Evolutionary conservation across 2,888 invertebrate species (phyloP), one percentile per base, ranked within the genome.

Genomic region (Andrena flavipes): DNA sequence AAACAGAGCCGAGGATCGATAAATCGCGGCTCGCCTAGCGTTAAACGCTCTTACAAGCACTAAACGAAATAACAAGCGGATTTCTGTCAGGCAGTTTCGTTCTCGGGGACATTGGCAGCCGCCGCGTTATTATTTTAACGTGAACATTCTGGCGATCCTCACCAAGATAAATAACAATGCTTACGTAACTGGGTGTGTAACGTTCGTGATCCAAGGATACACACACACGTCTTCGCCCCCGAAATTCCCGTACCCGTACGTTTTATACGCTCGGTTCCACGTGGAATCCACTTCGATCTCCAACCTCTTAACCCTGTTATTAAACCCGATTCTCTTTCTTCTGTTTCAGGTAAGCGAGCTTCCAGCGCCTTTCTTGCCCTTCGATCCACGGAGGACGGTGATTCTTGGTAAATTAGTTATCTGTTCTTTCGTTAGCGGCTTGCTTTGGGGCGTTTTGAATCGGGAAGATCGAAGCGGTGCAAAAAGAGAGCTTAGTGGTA

Each of bases 141-240:
- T 85, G 87, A 87, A 90, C 82, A 76, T 87, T 87, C 85, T 89
- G 89, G 85, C 90, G 87, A 91, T 91, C 84, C 80, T 87, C 88
- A 77, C 88, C 88, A 89, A 91, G 91, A 90, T 89, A 91, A 92
- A 92, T 91, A 91, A 92, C 90, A 91, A 91, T 91, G 89, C 87
- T 91, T 91, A 90, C 87, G 88, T 86, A 92, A 88, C 64, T 26
- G 42, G 71, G 54, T 75, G 62, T 74, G 86, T 88, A 88, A 89
- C 67, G 83, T 78, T 80, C 80, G 56, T 3, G 70, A 69, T 54
- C 56, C 81, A 86, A 83, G 88, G 78, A 88, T 80, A 70, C 63
- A 51, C 54, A 64, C 35, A 64, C 49, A 60, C 48, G 35, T 62
- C 23, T 13, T 16, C n/a, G 23, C 35, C 42, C 67, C 56, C 65